Conservation (phyloP, 2,888 invertebrate species). For the Petrolisthes cinctipes region DNA sequence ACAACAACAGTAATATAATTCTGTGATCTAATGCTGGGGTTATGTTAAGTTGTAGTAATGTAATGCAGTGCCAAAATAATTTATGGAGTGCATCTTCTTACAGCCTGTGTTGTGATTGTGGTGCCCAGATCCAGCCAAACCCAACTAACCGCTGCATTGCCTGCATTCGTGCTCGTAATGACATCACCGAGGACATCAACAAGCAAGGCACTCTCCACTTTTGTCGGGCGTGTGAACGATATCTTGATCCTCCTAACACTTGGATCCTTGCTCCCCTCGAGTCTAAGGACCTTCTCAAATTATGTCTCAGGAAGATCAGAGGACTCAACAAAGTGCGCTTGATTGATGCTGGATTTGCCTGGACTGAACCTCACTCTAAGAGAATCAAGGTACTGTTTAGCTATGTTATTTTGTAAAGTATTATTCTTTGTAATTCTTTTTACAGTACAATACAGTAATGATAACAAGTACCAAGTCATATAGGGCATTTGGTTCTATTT, state of each 20-base stretch:
- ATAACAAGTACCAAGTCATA: too few relatives aligned
- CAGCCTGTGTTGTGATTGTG: conserved; percentile 77
- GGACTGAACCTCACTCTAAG: conserved; percentile 99
- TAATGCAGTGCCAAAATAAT: not conserved
- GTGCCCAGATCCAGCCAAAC: conserved; percentile 91
- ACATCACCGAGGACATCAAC: conserved; percentile 96
- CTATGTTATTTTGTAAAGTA: not conserved
- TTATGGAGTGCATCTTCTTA: not conserved
- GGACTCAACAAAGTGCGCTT: conserved; percentile 90
- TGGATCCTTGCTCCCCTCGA: conserved; percentile 87
- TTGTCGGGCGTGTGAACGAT: conserved; percentile 93
- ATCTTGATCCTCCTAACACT: conserved; percentile 90
- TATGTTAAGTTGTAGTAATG: not conserved
- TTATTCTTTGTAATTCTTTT: not conserved
- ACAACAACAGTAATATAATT: too few relatives aligned
- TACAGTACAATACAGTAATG: too few relatives aligned
- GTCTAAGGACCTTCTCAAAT: conserved; percentile 86
- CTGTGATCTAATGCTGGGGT: too few relatives aligned
- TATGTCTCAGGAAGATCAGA: conserved; percentile 93
- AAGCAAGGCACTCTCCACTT: conserved; percentile 92
- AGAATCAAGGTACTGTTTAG: conserved; percentile 83
- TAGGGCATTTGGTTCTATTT: too few relatives aligned
- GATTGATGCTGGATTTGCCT: conserved; percentile 95
- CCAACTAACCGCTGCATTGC: conserved; percentile 97
- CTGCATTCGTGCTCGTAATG: conserved; percentile 90